Base-by-base conservation (phyloP, 2,113 vertebrate species). In the Scolopax mira region DNA sequence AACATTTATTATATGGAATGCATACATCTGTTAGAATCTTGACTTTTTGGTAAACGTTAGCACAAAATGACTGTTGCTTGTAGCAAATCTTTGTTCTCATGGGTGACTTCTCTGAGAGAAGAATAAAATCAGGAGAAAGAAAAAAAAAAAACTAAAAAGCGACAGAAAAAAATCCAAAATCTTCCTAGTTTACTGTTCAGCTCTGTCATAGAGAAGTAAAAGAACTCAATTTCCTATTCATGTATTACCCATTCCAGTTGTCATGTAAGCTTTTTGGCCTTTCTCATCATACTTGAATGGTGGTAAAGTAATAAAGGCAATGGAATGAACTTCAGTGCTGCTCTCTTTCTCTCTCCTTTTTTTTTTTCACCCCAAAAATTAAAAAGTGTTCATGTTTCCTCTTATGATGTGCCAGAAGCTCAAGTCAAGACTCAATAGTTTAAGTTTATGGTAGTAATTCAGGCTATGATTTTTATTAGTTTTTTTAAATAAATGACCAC, bases 151-250 rank as follows among this genome's bases (percentile, higher is more conserved):
- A 17, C 60, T 9, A 52, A 54, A 61, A 19, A 11, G 21, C 16
- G 58, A 82, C n/a, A 86, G 35, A 48, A 85, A 92, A 88, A 90
- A 79, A 31, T 46, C 22, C 25, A 86, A 90, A 78, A 94, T 92
- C 65, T 86, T 80, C 64, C 75, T 42, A 67, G 72, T 46, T 83
- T 89, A 73, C 67, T 67, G 73, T 90, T 90, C 72, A 95, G 52
- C 52, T 94, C 52, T 79, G 86, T 79, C 90, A 95, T 35, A 42
- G 46, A 79, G 88, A 86, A 83, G 92, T 89, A 90, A 92, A 93
- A 86, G 84, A 95, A 89, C 84, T n/a, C 57, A 62, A 87, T 41
- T 94, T 94, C 70, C 78, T 92, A 93, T 91, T 95, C 80, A 90
- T 84, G 74, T 75, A 80, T 75, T 94, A 84, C 78, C 37, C 81